Evolutionary conservation across 1,140 invertebrate species (phyloP).

Genomic region (Glomeris maerens): DNA sequence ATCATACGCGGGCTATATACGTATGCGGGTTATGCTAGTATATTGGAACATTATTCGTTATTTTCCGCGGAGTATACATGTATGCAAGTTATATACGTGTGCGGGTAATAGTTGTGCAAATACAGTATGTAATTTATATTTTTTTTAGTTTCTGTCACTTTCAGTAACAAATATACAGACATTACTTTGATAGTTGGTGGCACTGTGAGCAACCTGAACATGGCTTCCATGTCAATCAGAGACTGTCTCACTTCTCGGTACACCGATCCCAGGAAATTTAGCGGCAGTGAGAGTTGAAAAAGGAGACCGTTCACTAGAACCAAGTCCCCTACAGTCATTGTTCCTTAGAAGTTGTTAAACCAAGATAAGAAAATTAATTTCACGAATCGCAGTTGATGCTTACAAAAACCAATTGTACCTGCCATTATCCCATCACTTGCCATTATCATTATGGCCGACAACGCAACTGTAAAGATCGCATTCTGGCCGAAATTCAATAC

Average conservation of each 20-base stretch:
- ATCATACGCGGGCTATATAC: no score
- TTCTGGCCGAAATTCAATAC: conserved; percentile 97
- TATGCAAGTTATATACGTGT: no score
- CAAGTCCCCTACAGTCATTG: conserved; percentile 93
- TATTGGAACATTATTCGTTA: no score
- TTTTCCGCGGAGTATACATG: no score
- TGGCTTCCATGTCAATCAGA: conserved; percentile 94
- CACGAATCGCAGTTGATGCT: background rate
- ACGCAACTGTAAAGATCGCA: conserved; percentile 84
- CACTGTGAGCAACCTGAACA: conserved; percentile 87
- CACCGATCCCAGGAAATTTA: conserved; percentile 93
- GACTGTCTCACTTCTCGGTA: conserved; percentile 95
- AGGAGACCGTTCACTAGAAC: conserved; percentile 97
- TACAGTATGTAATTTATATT: no score
- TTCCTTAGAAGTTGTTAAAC: conserved; percentile 43
- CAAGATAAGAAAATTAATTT: conserved; percentile 4
- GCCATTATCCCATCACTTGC: conserved; percentile 75
- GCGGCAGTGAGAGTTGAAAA: conserved; percentile 91
- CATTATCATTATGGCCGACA: conserved; percentile 86
- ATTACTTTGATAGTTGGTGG: conserved; percentile 57
- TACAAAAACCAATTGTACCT: conserved; percentile 40
- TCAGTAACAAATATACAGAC: no score
- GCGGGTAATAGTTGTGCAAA: no score
- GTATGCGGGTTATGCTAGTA: no score
- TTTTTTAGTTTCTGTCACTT: no score